Evolutionary conservation across 2,797 vertebrate species (phyloP).

Genomic region (Hemitrygon akajei): DNA sequence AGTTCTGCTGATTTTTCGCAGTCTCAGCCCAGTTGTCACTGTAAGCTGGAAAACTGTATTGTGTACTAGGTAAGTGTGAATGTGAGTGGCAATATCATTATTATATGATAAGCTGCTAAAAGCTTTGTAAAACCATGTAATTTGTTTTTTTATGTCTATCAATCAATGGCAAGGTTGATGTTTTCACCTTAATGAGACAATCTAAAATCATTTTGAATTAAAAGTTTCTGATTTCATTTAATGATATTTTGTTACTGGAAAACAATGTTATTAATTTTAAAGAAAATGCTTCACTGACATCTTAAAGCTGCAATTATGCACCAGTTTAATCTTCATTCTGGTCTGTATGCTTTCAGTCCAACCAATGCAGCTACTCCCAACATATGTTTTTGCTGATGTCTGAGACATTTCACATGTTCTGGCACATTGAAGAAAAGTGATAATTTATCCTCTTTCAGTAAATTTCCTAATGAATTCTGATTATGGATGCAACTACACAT

Average conservation of each 20-base stretch:
- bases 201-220: constrained; percentile 32
- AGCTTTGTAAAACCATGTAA: constrained; percentile 34
- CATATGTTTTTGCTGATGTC: not conserved
- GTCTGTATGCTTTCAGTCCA: constrained; percentile 23
- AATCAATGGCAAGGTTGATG: constrained; percentile 34
- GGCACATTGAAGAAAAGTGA: constrained; percentile 23
- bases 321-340: not conserved
- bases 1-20: constrained; percentile 5
- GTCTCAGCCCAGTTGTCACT: not conserved
- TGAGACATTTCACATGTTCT: constrained; percentile 5
- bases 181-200: constrained; percentile 35
- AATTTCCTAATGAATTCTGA: constrained; percentile 7
- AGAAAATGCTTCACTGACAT: not conserved
- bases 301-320: constrained; percentile 4
- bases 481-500: constrained; percentile 1
- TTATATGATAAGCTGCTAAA: constrained; percentile 4
- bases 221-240: constrained; percentile 35
- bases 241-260: not conserved
- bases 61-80: constrained; percentile 29
- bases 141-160: constrained; percentile 5
- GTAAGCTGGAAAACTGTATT: constrained; percentile 30
- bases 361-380: not conserved
- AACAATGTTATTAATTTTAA: constrained; percentile 15
- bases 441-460: constrained; percentile 32
- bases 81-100: constrained; percentile 1